Evolutionary conservation across 2,797 vertebrate species (phyloP).

Genomic region (Phylloscopus collybita): DNA sequence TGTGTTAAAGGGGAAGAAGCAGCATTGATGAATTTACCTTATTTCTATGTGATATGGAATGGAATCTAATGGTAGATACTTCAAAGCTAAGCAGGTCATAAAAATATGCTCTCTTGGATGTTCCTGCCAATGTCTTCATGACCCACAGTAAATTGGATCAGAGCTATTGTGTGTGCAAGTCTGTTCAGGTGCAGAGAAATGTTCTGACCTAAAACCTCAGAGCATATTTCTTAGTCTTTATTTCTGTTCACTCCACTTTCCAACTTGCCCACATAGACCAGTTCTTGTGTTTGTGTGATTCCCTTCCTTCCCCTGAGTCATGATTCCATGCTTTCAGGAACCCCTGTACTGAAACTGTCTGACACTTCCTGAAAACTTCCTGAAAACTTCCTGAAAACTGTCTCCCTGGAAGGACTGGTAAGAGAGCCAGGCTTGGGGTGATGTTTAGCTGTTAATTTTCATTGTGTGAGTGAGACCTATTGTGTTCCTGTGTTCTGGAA

Average conservation of each 20-base stretch:
- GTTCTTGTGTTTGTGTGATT: not conserved
- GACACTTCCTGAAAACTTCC: too few relatives aligned
- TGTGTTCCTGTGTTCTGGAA: not conserved
- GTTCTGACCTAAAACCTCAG: not conserved
- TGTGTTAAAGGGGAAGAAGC: not conserved
- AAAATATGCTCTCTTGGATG: not conserved
- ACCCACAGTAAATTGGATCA: not conserved
- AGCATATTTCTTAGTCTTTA: not conserved
- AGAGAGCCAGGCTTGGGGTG: not conserved
- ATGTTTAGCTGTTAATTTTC: not conserved
- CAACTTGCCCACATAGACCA: rapidly evolving
- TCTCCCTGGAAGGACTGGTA: not conserved
- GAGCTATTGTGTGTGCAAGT: not conserved
- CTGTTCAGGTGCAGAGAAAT: not conserved
- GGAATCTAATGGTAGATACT: not conserved
- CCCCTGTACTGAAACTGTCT: not conserved
- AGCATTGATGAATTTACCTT: not conserved
- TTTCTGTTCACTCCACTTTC: not conserved
- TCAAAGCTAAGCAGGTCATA: not conserved
- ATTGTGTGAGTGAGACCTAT: not conserved
- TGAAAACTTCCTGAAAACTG: not conserved
- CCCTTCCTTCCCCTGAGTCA: not conserved
- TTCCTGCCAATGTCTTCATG: not conserved
- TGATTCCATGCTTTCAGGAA: not conserved
- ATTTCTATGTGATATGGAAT: not conserved